These are phyloP conservation scores for Rhinella marina DNA, from an alignment of 2,797 vertebrate species.

Conservation along the genomic window DNA sequence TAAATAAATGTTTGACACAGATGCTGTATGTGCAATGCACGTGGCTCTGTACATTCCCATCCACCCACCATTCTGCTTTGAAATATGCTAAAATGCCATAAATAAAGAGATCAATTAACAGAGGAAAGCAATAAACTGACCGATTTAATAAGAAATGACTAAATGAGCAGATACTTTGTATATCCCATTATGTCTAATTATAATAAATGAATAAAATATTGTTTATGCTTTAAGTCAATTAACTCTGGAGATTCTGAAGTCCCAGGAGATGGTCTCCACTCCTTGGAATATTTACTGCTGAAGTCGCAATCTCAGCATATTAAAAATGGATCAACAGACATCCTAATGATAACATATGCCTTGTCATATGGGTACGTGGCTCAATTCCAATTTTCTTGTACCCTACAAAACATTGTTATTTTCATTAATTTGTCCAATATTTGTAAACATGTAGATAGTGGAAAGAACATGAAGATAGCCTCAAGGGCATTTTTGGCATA, in stretches of 20 bases:
- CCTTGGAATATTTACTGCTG: conserved; percentile 41
- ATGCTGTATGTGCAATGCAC: not conserved
- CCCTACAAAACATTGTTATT: conserved; percentile 40
- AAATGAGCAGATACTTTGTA: conserved; percentile 43
- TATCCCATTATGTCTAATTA: conserved; percentile 43
- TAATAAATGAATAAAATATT: conserved; percentile 57
- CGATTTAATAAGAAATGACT: conserved; percentile 45
- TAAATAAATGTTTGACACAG: not conserved
- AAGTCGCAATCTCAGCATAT: conserved; percentile 45
- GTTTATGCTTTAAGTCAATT: conserved; percentile 48
- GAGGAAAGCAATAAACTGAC: conserved; percentile 40
- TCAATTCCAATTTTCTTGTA: conserved; percentile 10
- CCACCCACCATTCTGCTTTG: conserved; percentile 7
- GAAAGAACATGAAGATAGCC: conserved; percentile 8
- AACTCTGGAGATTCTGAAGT: conserved; percentile 41
- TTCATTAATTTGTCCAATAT: conserved; percentile 21
- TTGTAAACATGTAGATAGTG: conserved; percentile 28
- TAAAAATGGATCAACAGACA: conserved; percentile 50
- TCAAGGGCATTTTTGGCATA: not conserved
- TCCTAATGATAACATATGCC: conserved; percentile 50
- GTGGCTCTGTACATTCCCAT: not conserved
- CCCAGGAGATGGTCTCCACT: conserved; percentile 41
- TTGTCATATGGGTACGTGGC: conserved; percentile 38
- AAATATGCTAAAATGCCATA: not conserved
- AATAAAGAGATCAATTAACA: conserved; percentile 45